Percentiles rank a stretch among this genome's conserved stretches.
These are phyloP conservation scores for Achatina immaculata DNA, from an alignment of 1,140 invertebrate species.

Conservation along the genomic window DNA sequence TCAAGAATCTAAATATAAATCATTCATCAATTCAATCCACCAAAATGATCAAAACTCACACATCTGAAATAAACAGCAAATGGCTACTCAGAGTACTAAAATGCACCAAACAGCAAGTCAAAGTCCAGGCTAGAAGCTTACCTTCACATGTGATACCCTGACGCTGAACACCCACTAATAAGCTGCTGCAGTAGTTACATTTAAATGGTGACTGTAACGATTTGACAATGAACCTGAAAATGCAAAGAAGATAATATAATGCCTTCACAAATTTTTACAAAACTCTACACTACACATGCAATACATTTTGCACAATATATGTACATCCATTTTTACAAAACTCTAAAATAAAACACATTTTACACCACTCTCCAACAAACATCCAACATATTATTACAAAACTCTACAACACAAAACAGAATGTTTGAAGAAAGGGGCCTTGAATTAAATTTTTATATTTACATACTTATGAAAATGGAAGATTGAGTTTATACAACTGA, in stretches of 20 bases:
- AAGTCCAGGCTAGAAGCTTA: slow-evolving; percentile 52
- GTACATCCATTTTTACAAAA: not conserved
- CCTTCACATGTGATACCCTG: slow-evolving; percentile 94
- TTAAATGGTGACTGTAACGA: slow-evolving; percentile 96
- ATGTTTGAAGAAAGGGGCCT: too few relatives aligned
- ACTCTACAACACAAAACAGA: too few relatives aligned
- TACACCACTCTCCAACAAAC: not conserved
- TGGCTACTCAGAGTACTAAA: too few relatives aligned
- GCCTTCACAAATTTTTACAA: too few relatives aligned
- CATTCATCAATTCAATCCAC: too few relatives aligned
- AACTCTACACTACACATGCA: not conserved
- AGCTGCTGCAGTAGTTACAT: slow-evolving; percentile 96
- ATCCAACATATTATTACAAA: not conserved
- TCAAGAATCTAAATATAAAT: too few relatives aligned
- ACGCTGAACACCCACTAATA: slow-evolving; percentile 92
- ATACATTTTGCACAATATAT: not conserved
- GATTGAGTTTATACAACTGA: too few relatives aligned
- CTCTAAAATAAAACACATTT: not conserved
- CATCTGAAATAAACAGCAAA: too few relatives aligned
- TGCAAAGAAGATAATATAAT: slow-evolving; percentile 40
- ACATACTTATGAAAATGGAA: too few relatives aligned
- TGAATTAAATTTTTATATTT: too few relatives aligned
- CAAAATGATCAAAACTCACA: too few relatives aligned
- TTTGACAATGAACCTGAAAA: slow-evolving; percentile 83
- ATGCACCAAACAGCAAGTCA: too few relatives aligned